phyloP scores from a whole-genome alignment of 37 sponge, comb jelly and placozoan species.

The Dysidea cf. avara region DNA sequence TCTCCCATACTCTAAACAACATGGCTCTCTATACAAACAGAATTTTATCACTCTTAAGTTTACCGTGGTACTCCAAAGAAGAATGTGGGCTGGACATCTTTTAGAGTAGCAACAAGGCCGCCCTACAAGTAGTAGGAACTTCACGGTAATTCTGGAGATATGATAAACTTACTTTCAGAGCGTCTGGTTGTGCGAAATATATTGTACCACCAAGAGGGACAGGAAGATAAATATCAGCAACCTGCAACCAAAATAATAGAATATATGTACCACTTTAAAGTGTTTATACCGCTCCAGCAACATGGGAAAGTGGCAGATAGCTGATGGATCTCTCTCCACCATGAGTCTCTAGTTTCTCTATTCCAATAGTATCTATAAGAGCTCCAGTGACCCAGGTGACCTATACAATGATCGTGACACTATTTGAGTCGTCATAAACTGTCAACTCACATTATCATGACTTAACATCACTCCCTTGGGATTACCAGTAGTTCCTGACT shows the following conservation, averaged over 20 bases:
- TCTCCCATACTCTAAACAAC: conserved; percentile 53
- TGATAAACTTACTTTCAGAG: conserved; percentile 61
- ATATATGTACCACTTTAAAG: no score
- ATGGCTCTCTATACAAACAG: no score
- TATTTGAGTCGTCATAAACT: not conserved
- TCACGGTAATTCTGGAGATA: no score
- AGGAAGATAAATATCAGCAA: conserved; percentile 65
- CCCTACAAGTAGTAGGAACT: conserved; percentile 30
- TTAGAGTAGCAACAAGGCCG: conserved; percentile 31
- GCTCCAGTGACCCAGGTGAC: conserved; percentile 47
- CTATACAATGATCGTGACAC: conserved; percentile 15
- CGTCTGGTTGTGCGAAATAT: conserved; percentile 88
- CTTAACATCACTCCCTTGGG: conserved; percentile 92
- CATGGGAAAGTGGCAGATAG: conserved; percentile 77
- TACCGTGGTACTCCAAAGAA: conserved; percentile 88
- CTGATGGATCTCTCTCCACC: conserved; percentile 30
- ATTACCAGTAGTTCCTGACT: conserved; percentile 93
- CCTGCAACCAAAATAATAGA: conserved; percentile 8
- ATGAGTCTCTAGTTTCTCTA: not conserved
- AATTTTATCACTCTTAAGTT: not conserved
- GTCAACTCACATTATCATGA: conserved; percentile 82
- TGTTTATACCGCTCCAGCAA: conserved; percentile 57
- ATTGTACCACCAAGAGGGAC: conserved; percentile 33
- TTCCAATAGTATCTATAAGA: conserved; percentile 5
- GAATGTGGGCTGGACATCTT: conserved; percentile 71